Base-by-base conservation (phyloP, 92 coral and sea anemone species). In the Bergia sp. region DNA sequence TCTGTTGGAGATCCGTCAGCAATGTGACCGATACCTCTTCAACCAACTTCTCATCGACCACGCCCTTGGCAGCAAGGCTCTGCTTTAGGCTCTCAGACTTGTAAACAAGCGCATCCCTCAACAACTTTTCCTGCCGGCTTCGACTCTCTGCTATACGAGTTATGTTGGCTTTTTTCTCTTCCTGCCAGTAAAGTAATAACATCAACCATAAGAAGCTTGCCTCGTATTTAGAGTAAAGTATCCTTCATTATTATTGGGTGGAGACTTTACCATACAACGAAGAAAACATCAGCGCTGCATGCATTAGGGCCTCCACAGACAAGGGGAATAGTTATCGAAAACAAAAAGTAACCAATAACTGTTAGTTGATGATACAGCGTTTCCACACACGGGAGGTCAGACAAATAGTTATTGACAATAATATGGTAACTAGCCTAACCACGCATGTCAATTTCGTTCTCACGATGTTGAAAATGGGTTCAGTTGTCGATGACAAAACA, bases 1-100 rank as follows among this genome's bases (percentile, higher is more conserved):
- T 97, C 82, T 97, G 98, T 77, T 97, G 99, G 37, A 97, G 88
- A 84, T 97, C 95, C 7, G 99, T 98, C 89, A 97, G 83, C 23
- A 97, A 82, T 9, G 90, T 90, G 16, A 97, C 97, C 4, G 98
- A 90, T 20, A 95, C 91, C 86, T 97, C 97, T 5, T 95, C 97
- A 77, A 73, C 88, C 47, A 95, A 36, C 88, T 91, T 93, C 11
- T 91, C 94, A 38, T 95, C 99, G 43, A 87, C 83, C 12, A 97
- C 88, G 23, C 94, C 96, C 79, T 96, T 78, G 12, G 90, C 91
- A 15, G 89, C 64, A 43, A 97, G 65, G 73, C 91, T 79, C 61
- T 90, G 95, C 91, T 92, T 93, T 42, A 92, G 86, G 71, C 87
- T 93, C 87, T 93, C 93, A 8, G 92, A 91, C 75, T 93, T 92